Evolutionary conservation across 2,888 invertebrate genomes (phyloP).

Genomic region (Cosmopolites sordidus): DNA sequence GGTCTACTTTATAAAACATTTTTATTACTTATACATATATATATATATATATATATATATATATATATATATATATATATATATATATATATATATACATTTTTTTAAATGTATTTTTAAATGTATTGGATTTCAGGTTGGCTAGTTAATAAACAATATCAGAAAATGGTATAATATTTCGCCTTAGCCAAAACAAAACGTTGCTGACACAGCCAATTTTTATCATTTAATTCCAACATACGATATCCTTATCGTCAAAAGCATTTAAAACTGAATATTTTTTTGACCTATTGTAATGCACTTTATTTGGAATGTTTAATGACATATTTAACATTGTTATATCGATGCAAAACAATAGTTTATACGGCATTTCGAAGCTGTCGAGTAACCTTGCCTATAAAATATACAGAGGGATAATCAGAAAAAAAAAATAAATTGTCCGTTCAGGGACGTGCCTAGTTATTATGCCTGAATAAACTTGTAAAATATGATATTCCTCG

Average conservation of each 20-base stretch:
- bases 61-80: too few relatives aligned
- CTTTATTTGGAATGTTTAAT: neutral
- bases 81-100: neutral
- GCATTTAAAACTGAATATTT: neutral
- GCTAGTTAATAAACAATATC: neutral
- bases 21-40: too few relatives aligned
- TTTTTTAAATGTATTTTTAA: too few relatives aligned
- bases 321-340: neutral
- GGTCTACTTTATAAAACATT: neutral
- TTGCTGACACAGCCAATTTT: neutral
- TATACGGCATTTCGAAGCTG: neutral
- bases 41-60: too few relatives aligned
- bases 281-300: neutral
- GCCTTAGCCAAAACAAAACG: neutral
- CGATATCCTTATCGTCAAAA: neutral
- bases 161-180: neutral
- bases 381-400: neutral
- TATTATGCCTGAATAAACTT: too few relatives aligned
- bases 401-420: neutral
- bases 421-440: neutral
- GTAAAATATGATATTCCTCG: too few relatives aligned
- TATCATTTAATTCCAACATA: too few relatives aligned
- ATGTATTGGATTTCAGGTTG: too few relatives aligned
- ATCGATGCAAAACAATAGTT: neutral
- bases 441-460: too few relatives aligned